Percentiles rank a stretch among this genome's conserved stretches.
Evolutionary conservation across 1,140 invertebrate genomes (phyloP).

Genomic region (Bombus turneri): DNA sequence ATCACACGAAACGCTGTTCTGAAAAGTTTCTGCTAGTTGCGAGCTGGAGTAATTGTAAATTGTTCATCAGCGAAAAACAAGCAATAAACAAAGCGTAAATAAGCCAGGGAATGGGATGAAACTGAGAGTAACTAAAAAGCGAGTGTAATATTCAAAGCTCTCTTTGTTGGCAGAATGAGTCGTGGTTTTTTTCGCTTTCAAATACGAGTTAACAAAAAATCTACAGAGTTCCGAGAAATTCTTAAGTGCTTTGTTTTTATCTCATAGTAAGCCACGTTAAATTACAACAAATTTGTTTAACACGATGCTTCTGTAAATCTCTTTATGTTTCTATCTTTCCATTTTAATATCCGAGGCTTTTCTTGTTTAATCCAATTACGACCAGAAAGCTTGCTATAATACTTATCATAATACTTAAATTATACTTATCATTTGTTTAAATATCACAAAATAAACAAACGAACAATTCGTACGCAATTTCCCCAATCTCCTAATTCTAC

Average conservation of each 20-base stretch:
- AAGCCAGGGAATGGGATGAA: neutral
- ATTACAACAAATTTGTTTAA: neutral
- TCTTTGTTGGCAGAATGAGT: neutral
- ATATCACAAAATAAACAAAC: too few species aligned
- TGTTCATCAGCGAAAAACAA: neutral
- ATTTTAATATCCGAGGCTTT: neutral
- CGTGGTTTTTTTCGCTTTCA: neutral
- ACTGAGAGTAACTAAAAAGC: neutral
- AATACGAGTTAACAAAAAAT: neutral
- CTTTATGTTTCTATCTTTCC: neutral
- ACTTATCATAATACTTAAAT: too few species aligned
- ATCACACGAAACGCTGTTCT: neutral
- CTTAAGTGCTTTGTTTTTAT: neutral
- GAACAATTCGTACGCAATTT: too few species aligned
- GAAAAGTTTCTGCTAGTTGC: neutral
- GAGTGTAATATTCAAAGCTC: neutral
- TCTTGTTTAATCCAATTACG: too few species aligned
- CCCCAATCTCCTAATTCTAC: too few species aligned
- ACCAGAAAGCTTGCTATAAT: too few species aligned
- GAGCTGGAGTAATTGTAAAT: neutral
- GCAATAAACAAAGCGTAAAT: neutral
- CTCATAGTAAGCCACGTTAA: neutral
- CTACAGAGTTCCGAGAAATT: neutral
- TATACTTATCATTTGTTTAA: too few species aligned
- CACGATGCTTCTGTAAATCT: neutral